Base-by-base conservation (phyloP, 2,888 invertebrate species). In the Parelbella ahira region DNA sequence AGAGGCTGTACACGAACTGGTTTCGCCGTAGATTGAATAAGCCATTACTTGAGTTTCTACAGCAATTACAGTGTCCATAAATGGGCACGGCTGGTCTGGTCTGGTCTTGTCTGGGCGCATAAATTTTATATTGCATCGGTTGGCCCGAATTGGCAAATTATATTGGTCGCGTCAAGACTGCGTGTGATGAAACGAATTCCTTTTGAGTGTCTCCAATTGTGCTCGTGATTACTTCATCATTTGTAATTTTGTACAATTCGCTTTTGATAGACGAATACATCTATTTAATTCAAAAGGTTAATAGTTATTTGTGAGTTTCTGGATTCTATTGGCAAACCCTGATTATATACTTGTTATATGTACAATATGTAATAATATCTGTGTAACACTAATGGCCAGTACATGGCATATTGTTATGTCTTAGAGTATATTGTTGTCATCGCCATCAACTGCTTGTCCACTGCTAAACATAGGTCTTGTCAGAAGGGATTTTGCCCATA, bases 41-140 rank as follows among this genome's bases (percentile, higher is more conserved):
- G 78, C 79, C 70, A 80, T 82, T 80, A 77, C 68, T 60, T 62
- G 68, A 70, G 71, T 77, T 77, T 76, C 78, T 68, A 72, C 67
- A 63, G 75, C 77, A 77, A 83, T 82, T 80, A 80, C 69, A 51
- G 50, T 49, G 51, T 46, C 78, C 69, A 50, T 72, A 80, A 64
- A 79, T 60, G 79, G 78, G 15, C 24, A 44, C 34, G 34, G 63
- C 4, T n/a, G n/a, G n/a, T n/a, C n/a, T n/a, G n/a, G n/a, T n/a
- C n/a, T n/a, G n/a, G n/a, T 53, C 68, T 53, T 56, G 67, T 58
- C 53, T 48, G 54, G 50, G 50, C 52, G 65, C 60, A 65, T 72
- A 59, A 57, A 66, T 65, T 67, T 69, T 76, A 69, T 70, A 63
- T 58, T 53, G 63, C 67, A 58, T 65, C 62, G 68, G 67, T 54